Conservation (phyloP, 2,888 invertebrate species). For the Leptinotarsa tumamoca region DNA sequence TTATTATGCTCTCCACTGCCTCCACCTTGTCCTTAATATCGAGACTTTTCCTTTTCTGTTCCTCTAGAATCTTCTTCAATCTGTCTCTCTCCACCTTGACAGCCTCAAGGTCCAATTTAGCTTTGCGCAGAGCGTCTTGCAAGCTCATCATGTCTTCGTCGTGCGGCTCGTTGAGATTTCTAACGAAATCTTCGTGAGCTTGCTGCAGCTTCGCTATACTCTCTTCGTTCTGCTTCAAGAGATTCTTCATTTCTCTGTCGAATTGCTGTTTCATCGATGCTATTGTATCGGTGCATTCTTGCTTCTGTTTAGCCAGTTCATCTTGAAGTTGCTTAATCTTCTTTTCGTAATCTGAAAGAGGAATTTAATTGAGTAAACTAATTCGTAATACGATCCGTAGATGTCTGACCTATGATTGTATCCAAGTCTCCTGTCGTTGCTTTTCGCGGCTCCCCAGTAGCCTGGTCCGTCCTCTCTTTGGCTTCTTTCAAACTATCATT, state of each 20-base stretch:
- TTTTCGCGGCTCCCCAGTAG: no score
- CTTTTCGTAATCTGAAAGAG: slow-evolving; percentile 23
- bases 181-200: slow-evolving; percentile 69
- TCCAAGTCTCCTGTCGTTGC: neutral
- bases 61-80: slow-evolving; percentile 47
- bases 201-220: slow-evolving; percentile 71
- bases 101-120: slow-evolving; percentile 38
- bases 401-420: neutral
- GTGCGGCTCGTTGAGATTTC: slow-evolving; percentile 67
- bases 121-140: slow-evolving; percentile 43
- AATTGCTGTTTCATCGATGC: slow-evolving; percentile 65
- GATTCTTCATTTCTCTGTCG: slow-evolving; percentile 69
- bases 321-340: slow-evolving; percentile 42
- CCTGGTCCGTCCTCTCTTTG: no score
- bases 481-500: neutral
- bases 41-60: slow-evolving; percentile 49
- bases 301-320: slow-evolving; percentile 46
- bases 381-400: no score
- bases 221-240: slow-evolving; percentile 69
- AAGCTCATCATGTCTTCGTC: slow-evolving; percentile 67
- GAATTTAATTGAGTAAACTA: neutral
- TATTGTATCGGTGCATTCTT: slow-evolving; percentile 57
- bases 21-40: slow-evolving; percentile 52
- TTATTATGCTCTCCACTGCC: slow-evolving; percentile 52
- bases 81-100: slow-evolving; percentile 41